Percentiles rank a stretch among this genome's conserved stretches.
Evolutionary conservation across 2,113 vertebrate genomes (phyloP).

Genomic region (Chionomys nivalis): DNA sequence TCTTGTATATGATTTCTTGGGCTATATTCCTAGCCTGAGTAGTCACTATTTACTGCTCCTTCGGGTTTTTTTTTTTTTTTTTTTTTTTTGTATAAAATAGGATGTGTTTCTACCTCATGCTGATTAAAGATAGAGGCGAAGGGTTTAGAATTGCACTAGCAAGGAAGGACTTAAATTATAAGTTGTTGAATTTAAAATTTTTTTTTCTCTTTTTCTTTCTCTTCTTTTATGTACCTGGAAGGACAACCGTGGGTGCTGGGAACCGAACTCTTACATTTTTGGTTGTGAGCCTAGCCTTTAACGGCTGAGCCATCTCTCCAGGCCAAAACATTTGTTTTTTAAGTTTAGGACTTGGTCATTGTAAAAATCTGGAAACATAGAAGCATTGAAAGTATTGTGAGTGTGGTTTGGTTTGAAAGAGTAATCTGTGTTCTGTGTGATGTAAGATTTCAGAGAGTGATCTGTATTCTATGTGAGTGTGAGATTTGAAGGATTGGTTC

Average conservation of each 20-base stretch:
- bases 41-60: background rate
- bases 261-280: no score
- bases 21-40: background rate
- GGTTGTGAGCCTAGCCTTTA: no score
- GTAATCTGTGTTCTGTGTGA: background rate
- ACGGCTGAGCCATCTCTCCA: no score
- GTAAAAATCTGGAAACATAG: constrained; percentile 17
- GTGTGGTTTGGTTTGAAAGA: background rate
- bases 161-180: background rate
- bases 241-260: no score
- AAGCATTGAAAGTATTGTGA: background rate
- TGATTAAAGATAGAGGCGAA: background rate
- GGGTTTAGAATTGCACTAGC: background rate
- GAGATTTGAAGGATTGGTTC: background rate
- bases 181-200: background rate
- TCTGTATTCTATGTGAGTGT: background rate
- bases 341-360: background rate
- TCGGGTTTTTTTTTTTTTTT: background rate
- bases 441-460: background rate
- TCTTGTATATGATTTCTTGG: background rate
- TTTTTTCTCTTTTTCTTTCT: no score
- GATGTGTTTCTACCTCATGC: background rate
- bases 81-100: background rate
- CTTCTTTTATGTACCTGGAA: no score
- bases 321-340: background rate